phyloP scores from a whole-genome alignment of 2,888 invertebrate species.

The Morpho helenor region DNA sequence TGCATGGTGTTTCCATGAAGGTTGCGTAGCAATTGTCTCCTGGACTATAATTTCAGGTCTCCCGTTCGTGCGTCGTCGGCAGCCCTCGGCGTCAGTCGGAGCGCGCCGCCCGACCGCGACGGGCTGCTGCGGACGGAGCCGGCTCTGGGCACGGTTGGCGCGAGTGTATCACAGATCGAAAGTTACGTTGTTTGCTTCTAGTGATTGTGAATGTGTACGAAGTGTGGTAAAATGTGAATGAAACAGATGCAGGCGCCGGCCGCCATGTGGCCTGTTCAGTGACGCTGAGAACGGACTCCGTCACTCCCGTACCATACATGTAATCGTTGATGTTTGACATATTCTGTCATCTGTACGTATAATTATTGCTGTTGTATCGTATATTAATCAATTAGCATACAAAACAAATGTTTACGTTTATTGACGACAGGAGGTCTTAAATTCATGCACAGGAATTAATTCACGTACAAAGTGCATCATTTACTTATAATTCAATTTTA shows the following conservation, averaged over 20 bases:
- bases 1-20: no score
- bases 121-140: background rate
- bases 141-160: background rate
- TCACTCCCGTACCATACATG: background rate
- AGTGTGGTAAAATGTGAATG: background rate
- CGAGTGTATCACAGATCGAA: background rate
- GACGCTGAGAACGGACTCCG: background rate
- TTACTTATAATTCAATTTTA: no score
- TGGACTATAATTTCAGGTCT: slow-evolving; percentile 12
- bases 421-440: no score
- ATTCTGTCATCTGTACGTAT: no score
- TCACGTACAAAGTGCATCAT: no score
- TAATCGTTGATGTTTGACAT: background rate
- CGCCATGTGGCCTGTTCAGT: slow-evolving; percentile 2
- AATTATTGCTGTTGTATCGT: no score
- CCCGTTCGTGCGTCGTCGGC: slow-evolving; percentile 18
- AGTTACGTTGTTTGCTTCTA: background rate
- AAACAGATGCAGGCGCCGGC: background rate
- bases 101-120: slow-evolving; percentile 10
- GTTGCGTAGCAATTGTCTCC: background rate
- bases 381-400: no score
- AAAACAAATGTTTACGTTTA: no score
- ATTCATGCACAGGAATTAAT: no score
- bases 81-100: slow-evolving; percentile 6
- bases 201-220: background rate